phyloP scores from a whole-genome alignment of 2,888 invertebrate genomes.

The Orthonychiurus folsomi region DNA sequence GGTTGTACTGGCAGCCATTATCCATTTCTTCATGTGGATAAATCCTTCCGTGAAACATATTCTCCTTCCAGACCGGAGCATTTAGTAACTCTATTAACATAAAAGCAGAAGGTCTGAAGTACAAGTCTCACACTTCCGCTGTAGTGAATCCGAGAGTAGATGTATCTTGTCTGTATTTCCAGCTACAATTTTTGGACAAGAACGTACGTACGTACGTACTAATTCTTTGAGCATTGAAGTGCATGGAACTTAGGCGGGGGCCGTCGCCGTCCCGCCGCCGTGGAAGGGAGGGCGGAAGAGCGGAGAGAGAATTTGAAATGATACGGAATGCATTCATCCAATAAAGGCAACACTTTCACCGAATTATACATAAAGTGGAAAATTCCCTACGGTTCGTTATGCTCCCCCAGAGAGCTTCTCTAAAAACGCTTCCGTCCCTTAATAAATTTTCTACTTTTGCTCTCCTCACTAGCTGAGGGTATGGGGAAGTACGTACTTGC shows the following conservation, averaged over 20 bases:
- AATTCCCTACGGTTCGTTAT: background rate
- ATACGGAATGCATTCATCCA: slow-evolving; percentile 1
- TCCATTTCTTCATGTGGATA: background rate
- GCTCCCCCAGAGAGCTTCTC: background rate
- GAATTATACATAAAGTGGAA: background rate
- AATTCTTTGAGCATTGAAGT: too few species aligned
- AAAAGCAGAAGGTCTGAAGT: background rate
- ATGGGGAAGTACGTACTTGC: background rate
- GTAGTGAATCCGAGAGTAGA: background rate
- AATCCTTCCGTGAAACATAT: background rate
- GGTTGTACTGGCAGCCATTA: background rate
- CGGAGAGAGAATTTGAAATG: background rate
- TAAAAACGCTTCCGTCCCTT: slow-evolving; percentile 1
- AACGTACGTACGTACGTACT: background rate
- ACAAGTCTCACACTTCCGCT: background rate
- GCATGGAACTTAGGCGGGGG: too few species aligned
- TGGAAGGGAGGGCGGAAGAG: too few species aligned
- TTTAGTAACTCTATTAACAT: slow-evolving; percentile 1
- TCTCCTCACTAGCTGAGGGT: background rate
- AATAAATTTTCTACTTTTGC: background rate
- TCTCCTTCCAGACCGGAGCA: background rate
- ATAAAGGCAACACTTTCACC: background rate
- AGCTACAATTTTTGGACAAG: background rate
- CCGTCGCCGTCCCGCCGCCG: background rate
- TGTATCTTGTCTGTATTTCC: too few species aligned